These are phyloP conservation scores for Glaucidium brasilianum DNA, from an alignment of 2,113 vertebrate species.

Conservation along the genomic window DNA sequence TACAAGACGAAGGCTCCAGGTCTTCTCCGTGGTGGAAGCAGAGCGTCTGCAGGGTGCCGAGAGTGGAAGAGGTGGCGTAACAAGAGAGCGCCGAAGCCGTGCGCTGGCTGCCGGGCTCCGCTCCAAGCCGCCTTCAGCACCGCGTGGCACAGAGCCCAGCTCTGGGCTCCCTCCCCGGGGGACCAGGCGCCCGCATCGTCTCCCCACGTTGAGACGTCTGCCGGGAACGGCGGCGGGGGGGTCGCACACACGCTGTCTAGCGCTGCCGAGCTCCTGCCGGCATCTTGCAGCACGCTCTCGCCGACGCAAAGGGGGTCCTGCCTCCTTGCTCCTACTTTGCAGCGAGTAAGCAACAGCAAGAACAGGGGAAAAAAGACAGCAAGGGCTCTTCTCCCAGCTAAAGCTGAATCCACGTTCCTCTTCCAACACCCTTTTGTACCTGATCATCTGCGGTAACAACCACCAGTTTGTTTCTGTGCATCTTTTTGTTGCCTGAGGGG, in stretches of 20 bases:
- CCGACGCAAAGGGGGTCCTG: background rate
- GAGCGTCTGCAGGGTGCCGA: too few relatives aligned
- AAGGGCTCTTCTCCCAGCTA: background rate
- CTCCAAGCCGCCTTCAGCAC: background rate
- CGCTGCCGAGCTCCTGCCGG: background rate
- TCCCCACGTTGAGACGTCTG: background rate
- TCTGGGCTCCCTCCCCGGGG: background rate
- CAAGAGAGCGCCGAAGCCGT: background rate
- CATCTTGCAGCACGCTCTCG: background rate
- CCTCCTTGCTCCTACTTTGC: background rate
- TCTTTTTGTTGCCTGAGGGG: background rate
- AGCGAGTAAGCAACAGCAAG: background rate
- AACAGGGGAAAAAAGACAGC: too few relatives aligned
- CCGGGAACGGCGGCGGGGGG: fast-evolving
- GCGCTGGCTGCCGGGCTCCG: background rate
- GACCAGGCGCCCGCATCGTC: background rate
- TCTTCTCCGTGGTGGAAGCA: background rate
- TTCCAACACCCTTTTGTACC: background rate
- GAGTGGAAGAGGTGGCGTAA: background rate
- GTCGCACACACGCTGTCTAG: background rate
- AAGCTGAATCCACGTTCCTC: background rate
- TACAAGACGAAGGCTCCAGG: background rate
- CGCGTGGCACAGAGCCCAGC: background rate
- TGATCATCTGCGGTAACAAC: background rate
- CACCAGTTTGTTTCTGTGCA: background rate